phyloP scores from a whole-genome alignment of 2,888 invertebrate genomes.

The Caenorhabditis becei region DNA sequence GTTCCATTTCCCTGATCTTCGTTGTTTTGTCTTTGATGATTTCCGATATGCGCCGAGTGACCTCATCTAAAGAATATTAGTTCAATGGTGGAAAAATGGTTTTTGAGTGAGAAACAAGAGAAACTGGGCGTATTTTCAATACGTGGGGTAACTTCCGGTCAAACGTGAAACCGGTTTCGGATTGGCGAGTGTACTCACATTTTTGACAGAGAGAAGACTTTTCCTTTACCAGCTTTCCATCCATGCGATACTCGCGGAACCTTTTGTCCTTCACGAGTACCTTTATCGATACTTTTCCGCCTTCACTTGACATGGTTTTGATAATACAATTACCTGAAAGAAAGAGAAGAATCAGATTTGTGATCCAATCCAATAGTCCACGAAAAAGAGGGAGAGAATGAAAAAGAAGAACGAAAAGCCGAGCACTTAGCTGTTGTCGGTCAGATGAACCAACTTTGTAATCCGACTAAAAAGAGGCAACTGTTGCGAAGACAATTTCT shows the following conservation, averaged over 20 bases:
- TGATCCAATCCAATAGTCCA: too few relatives aligned
- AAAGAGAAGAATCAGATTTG: neutral
- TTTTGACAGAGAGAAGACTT: neutral
- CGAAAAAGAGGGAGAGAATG: neutral
- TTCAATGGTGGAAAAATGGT: too few relatives aligned
- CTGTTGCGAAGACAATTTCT: conserved; percentile 29
- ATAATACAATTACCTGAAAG: conserved; percentile 42
- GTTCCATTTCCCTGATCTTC: neutral
- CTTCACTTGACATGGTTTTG: neutral
- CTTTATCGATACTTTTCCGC: conserved; percentile 11
- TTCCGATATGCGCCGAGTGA: neutral
- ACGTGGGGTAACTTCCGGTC: too few relatives aligned
- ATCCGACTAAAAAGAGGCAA: conserved; percentile 27
- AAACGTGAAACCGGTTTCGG: too few relatives aligned
- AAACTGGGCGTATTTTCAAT: too few relatives aligned
- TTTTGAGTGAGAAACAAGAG: too few relatives aligned
- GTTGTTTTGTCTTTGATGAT: neutral
- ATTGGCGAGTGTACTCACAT: too few relatives aligned
- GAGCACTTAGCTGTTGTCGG: conserved; percentile 9
- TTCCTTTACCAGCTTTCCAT: neutral
- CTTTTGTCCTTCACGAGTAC: neutral
- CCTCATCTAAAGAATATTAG: too few relatives aligned
- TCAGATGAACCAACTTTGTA: neutral
- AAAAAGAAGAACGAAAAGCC: conserved; percentile 1
- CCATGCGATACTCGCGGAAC: neutral